Base-by-base conservation (phyloP, 2,888 invertebrate genomes). In the Drosophila borealis region DNA sequence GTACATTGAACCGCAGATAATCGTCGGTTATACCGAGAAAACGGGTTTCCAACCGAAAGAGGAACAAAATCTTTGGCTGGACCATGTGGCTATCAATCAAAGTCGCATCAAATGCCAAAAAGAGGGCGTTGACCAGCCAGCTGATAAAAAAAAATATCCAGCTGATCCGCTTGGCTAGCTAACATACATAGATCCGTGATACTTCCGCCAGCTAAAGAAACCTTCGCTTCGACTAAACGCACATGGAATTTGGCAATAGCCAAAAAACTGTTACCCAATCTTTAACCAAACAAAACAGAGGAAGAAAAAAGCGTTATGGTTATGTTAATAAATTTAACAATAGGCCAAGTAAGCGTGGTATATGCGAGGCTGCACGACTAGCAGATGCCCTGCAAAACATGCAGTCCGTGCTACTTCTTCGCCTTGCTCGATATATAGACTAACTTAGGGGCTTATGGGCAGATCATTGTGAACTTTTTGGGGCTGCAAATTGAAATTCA, bases 1-100 rank as follows among this genome's bases (percentile, higher is more conserved):
- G 85, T 88, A 88, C 89, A 78, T 74, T 89, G 85, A 85, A 85
- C 85, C 78, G 80, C 51, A 80, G 88, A 85, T 89, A 85, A 85
- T 89, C 80, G 70, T 50, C 66, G 77, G 75, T 71, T 82, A 60
- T 63, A 54, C 66, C 55, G 59, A 71, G 63, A 65, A 84, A 83
- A 85, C 85, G 73, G 75, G 85, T 85, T 85, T 81, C 63, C 42
- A 33, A 25, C 36, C 13, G 25, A 45, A 44, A 11, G 14, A 25
- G 25, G 37, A 25, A 29, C 29, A 62, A 77, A 60, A 74, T 78
- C 49, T 68, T 19, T 53, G n/a, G 42, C 34, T 61, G 33, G 54
- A 42, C 55, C 53, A 56, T 39, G 71, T 54, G 69, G 68, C 83
- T 74, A 88, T 83, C 88, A 83, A 83, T 88, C 82, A 88, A 72